Evolutionary conservation across 2,797 vertebrate species (phyloP).

Genomic region (Cuniculus paca): DNA sequence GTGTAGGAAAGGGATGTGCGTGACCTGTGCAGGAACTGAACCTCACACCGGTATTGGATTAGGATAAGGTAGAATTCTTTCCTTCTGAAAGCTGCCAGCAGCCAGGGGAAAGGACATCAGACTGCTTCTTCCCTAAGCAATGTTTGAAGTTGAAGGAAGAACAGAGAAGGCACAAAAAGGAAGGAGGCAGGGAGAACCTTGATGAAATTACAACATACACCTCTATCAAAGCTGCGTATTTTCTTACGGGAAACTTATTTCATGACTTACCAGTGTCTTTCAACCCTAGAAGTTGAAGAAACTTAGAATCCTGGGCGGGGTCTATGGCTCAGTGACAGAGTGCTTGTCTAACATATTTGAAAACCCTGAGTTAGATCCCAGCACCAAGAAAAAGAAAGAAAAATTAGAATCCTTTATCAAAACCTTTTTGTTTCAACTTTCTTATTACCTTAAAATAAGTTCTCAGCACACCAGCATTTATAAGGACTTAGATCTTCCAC

Average conservation of each 20-base stretch:
- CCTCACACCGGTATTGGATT: not conserved
- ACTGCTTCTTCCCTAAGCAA: not conserved
- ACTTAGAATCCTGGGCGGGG: not conserved
- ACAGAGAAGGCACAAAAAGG: not conserved
- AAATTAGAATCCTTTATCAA: not conserved
- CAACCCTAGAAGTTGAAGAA: not conserved
- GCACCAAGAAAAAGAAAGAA: not conserved
- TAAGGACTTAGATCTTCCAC: not conserved
- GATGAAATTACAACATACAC: not conserved
- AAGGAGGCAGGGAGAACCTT: not conserved
- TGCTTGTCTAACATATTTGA: not conserved
- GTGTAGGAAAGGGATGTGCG: not conserved
- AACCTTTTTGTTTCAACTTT: conserved; percentile 20
- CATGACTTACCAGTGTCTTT: conserved; percentile 21
- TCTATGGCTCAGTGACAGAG: not conserved
- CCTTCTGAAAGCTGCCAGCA: not conserved
- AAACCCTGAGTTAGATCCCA: not conserved
- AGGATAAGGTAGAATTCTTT: not conserved
- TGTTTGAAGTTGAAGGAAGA: not conserved
- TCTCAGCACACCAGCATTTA: not conserved
- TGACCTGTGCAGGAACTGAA: not conserved
- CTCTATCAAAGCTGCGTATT: conserved; percentile 30
- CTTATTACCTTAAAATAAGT: conserved; percentile 14
- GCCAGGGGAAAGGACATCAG: not conserved
- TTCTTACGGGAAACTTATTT: not conserved